Evolutionary conservation across 2,888 invertebrate species (phyloP), one percentile per base, ranked within the genome.

Genomic region (Epinotia brunnichana): DNA sequence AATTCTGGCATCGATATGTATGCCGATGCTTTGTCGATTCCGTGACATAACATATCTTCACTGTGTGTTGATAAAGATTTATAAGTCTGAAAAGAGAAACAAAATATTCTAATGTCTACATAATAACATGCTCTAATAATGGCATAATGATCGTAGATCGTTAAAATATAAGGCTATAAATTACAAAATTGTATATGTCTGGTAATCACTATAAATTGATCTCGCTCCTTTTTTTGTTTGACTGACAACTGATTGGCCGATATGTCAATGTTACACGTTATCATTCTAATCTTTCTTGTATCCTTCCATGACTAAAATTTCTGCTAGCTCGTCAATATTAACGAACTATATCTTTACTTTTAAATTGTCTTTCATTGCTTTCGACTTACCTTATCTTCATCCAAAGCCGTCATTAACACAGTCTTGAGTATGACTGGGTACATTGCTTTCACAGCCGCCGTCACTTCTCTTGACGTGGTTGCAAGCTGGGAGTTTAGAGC

Each of bases 351-450:
- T 29, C 7, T 29, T 29, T 7, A 29, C 15, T 15, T 13, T 56
- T 10, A n/a, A 5, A 51, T 24, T 19, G n/a, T 63, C 17, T 13
- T 39, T 63, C 1, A 19, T 19, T 9, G 2, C n/a, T 35, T n/a
- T 7, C 48, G 29, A 17, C 39, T 60, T 79, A 93, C 94, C 90
- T 91, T 93, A 53, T 86, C 76, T 56, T 92, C 91, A 78, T 91
- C 80, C 4, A 89, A 74, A 3, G 91, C 85, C 9, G 93, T 92
- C 41, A 77, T 74, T 63, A 93, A 74, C 41, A 92, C 66, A 2
- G 87, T 86, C 61, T 79, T 76, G 1, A 91, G 64, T 3, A 92
- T 81, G 13, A 81, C 77, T 0, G 85, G 85, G 69, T 93, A 92
- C 15, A 83, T 41, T 0, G 78, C 78, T 74, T 86, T 88, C 5